Conservation (phyloP, 2,797 vertebrate genomes). For the Serranus cabrilla region DNA sequence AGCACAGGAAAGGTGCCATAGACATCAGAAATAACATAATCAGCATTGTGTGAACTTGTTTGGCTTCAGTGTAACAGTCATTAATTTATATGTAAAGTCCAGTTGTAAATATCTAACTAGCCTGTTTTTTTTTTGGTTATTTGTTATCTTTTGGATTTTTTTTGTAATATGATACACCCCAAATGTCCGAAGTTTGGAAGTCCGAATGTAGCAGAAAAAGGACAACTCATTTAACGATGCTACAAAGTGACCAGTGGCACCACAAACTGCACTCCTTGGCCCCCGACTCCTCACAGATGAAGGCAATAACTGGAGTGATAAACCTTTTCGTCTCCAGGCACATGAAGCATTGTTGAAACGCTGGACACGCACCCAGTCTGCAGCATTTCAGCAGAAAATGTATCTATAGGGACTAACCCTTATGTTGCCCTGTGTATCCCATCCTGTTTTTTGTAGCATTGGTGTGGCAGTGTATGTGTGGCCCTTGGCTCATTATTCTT, state of each 20-base stretch:
- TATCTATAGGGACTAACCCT: not conserved
- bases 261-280: not conserved
- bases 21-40: too few relatives aligned
- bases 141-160: too few relatives aligned
- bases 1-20: too few relatives aligned
- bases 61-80: too few relatives aligned
- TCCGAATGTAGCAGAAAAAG: not conserved
- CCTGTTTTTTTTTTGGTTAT: too few relatives aligned
- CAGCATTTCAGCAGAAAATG: not conserved
- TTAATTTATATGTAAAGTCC: too few relatives aligned
- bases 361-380: conserved; percentile 1
- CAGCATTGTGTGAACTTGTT: too few relatives aligned
- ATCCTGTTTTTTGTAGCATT: not conserved
- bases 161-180: too few relatives aligned
- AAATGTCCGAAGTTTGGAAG: not conserved
- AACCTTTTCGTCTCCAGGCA: conserved; percentile 6
- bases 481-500: not conserved
- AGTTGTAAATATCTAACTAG: too few relatives aligned
- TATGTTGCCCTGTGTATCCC: not conserved
- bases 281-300: conserved; percentile 8
- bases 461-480: not conserved
- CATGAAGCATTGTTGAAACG: conserved; percentile 12
- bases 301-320: conserved; percentile 7
- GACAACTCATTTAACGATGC: not conserved
- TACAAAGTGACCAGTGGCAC: conserved; percentile 1